Percentiles rank a stretch among this genome's conserved stretches.
phyloP scores from a whole-genome alignment of 2,888 invertebrate species.

The Lobophora halterata region DNA sequence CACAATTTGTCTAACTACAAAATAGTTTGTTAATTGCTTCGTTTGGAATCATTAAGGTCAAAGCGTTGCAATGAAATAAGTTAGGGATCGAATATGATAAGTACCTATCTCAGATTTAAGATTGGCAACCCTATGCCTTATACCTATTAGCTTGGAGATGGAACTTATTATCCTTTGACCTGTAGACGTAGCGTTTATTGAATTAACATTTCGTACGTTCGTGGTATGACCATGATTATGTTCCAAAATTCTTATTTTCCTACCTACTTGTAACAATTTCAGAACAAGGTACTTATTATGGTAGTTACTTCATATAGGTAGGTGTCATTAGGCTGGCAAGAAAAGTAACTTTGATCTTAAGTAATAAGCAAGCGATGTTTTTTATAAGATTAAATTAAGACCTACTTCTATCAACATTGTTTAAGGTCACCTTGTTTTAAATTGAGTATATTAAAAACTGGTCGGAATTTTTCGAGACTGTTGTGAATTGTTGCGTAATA shows the following conservation, averaged over 20 bases:
- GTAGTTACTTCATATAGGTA: too few species aligned
- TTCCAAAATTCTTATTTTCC: not conserved
- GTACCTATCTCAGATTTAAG: not conserved
- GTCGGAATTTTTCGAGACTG: slow-evolving; percentile 37
- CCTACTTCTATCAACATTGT: slow-evolving; percentile 13
- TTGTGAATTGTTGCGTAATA: slow-evolving; percentile 48
- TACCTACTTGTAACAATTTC: not conserved
- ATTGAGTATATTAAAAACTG: slow-evolving; percentile 38
- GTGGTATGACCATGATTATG: slow-evolving; percentile 28
- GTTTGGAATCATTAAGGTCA: too few species aligned
- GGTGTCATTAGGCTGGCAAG: too few species aligned
- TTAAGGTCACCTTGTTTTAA: slow-evolving; percentile 32
- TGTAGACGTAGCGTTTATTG: slow-evolving; percentile 40
- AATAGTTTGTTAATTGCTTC: too few species aligned
- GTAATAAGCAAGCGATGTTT: not conserved
- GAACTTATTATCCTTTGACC: slow-evolving; percentile 49
- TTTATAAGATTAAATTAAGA: not conserved
- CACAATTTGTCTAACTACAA: too few species aligned
- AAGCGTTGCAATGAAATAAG: too few species aligned
- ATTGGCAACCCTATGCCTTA: slow-evolving; percentile 30
- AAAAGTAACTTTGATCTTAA: not conserved
- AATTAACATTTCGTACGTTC: slow-evolving; percentile 25
- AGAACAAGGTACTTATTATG: too few species aligned
- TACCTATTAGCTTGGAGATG: too few species aligned
- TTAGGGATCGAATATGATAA: not conserved